Evolutionary conservation across 2,113 vertebrate species (phyloP), one percentile per base, ranked within the genome.

Genomic region (Lates calcarifer): DNA sequence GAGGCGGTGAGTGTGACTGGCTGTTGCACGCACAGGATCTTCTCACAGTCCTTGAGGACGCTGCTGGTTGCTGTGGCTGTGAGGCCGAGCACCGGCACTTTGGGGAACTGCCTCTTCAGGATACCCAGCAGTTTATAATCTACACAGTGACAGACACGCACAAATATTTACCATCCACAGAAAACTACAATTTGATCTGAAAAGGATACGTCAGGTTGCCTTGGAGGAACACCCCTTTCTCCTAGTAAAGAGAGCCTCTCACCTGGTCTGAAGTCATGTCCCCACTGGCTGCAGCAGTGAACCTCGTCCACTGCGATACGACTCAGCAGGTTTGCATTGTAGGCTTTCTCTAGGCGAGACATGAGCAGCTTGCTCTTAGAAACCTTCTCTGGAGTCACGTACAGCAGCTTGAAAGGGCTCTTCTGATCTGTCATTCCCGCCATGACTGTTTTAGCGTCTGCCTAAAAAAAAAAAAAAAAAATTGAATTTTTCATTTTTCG

Each of bases 251-350:
- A 2, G 5, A 5, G 10, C 3, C 17, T 12, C 92, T 66, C 91
- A 99, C 98, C 98, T 49, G 97, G 97, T 88, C 98, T 96, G 95
- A 99, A 99, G 85, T 99, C 98, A 0, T 99, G 98, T 3, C 98
- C 98, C 98, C 98, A 99, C 37, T 99, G 98, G 81, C 98, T 99
- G 81, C 98, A 99, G 91, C 98, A 99, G 33, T 99, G 98, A 71
- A 99, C 98, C 85, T 99, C 98, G 24, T 99, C 98, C 58, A 99
- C 96, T 2, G 98, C 97, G 0, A 99, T 94, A 1, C 95, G 96
- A 41, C 95, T 93, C 13, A 99, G 93, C 28, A 95, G 87, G 15
- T 93, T 93, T 0, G 95, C 93, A 6, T 97, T 96, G 39, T 99
- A 96, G 17, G 98, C 97, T 85, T 99, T 99, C 89, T 99, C 98